Percentiles rank a stretch among this genome's conserved stretches.
These are phyloP conservation scores for Masticophis lateralis DNA, from an alignment of 2,797 vertebrate species.

Conservation along the genomic window DNA sequence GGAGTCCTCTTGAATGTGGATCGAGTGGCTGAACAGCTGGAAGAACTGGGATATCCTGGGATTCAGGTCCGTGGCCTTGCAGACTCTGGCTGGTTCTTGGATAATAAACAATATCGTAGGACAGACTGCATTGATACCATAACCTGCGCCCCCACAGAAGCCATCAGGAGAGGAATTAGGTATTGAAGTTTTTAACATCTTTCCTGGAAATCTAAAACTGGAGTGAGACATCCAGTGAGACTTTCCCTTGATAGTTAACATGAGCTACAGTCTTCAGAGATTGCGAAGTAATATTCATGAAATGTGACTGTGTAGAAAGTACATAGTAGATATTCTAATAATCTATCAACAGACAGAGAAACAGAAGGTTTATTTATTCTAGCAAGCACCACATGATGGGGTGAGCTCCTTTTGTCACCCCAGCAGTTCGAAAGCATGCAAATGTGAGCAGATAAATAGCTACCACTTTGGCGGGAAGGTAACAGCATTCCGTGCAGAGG, in stretches of 20 bases:
- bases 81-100: constrained; percentile 97
- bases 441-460: not conserved
- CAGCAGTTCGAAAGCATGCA: not conserved
- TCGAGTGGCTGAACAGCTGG: constrained; percentile 86
- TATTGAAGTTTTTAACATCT: constrained; percentile 41
- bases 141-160: constrained; percentile 77
- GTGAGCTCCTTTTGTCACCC: not conserved
- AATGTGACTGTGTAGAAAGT: not conserved
- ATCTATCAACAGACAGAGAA: not conserved
- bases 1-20: constrained; percentile 96
- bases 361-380: not conserved
- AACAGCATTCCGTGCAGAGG: not conserved
- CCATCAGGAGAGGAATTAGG: constrained; percentile 76
- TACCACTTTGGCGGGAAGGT: not conserved
- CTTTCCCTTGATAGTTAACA: not conserved
- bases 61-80: constrained; percentile 93
- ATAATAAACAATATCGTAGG: constrained; percentile 91
- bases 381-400: not conserved
- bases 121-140: constrained; percentile 88
- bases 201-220: not conserved
- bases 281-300: not conserved
- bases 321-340: not conserved
- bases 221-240: not conserved
- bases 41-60: constrained; percentile 83
- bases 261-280: not conserved